These are phyloP conservation scores for Caretta caretta DNA, from an alignment of 2,113 vertebrate genomes.

Conservation along the genomic window DNA sequence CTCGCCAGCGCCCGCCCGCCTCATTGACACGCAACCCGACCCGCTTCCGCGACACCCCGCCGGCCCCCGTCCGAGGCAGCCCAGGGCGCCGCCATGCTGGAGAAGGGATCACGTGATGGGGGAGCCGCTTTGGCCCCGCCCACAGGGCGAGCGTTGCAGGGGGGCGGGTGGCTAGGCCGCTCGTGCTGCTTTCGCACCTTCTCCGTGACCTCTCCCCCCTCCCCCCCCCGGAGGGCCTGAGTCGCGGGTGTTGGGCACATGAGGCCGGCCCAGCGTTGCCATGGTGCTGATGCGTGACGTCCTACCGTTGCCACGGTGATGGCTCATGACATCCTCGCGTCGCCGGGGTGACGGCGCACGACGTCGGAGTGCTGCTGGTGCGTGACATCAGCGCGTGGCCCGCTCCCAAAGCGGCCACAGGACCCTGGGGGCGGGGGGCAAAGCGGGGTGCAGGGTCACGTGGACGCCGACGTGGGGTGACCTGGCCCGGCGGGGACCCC, in stretches of 20 bases:
- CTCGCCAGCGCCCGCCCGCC: neutral
- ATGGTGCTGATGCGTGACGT: neutral
- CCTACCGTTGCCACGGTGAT: neutral
- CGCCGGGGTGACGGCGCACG: too few relatives aligned
- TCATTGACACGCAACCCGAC: neutral
- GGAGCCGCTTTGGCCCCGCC: neutral
- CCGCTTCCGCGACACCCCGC: neutral
- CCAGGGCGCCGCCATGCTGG: slow-evolving; percentile 33
- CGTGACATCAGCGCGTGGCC: too few relatives aligned
- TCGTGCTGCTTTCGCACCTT: too few relatives aligned
- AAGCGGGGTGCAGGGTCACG: too few relatives aligned
- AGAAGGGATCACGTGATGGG: slow-evolving; percentile 42
- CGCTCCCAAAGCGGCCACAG: too few relatives aligned
- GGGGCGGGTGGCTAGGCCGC: neutral
- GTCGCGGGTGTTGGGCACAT: too few relatives aligned
- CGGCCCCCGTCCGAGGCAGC: neutral
- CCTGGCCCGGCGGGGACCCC: too few relatives aligned
- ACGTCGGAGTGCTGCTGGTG: too few relatives aligned
- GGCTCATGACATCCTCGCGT: too few relatives aligned
- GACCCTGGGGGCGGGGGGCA: too few relatives aligned
- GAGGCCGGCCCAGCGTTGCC: too few relatives aligned
- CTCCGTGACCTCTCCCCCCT: neutral
- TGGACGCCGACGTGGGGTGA: too few relatives aligned
- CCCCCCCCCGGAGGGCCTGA: neutral
- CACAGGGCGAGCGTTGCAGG: neutral